Percentiles rank a stretch among this genome's conserved stretches.
phyloP scores from a whole-genome alignment of 2,113 vertebrate genomes.

The Elgaria multicarinata region DNA sequence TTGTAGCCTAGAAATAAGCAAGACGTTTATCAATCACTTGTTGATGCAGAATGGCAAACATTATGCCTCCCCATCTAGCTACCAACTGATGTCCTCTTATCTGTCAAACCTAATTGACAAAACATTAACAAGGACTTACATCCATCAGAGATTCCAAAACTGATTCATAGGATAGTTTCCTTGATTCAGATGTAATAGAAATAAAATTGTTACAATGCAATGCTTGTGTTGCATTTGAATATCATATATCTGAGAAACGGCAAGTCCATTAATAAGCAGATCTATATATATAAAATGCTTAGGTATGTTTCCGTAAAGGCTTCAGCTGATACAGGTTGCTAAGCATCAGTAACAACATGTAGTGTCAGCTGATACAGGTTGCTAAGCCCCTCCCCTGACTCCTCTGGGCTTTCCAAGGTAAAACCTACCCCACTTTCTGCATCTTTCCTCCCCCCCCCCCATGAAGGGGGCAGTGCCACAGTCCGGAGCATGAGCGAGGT shows the following conservation, averaged over 20 bases:
- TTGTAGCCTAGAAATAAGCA: constrained; percentile 75
- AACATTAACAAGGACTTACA: not conserved
- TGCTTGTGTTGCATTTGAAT: not conserved
- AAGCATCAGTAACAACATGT: no score
- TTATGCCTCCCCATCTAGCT: not conserved
- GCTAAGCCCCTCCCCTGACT: no score
- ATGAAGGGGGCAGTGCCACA: no score
- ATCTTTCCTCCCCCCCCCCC: no score
- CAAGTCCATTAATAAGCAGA: not conserved
- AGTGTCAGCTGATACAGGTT: no score
- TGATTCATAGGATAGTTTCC: no score
- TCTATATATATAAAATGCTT: no score
- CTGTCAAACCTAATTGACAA: not conserved
- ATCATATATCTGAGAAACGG: not conserved
- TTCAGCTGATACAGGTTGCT: no score
- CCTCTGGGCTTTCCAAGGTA: no score
- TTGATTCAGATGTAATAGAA: not conserved
- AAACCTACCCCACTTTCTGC: no score
- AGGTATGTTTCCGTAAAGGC: no score
- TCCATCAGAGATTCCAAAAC: not conserved
- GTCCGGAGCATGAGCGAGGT: no score
- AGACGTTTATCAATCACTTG: not conserved
- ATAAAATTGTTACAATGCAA: not conserved
- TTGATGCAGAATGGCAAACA: not conserved
- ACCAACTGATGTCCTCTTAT: not conserved